Percentiles rank a stretch among this genome's conserved stretches.
Conservation (phyloP, 2,113 vertebrate species). For the Manacus vitellinus region DNA sequence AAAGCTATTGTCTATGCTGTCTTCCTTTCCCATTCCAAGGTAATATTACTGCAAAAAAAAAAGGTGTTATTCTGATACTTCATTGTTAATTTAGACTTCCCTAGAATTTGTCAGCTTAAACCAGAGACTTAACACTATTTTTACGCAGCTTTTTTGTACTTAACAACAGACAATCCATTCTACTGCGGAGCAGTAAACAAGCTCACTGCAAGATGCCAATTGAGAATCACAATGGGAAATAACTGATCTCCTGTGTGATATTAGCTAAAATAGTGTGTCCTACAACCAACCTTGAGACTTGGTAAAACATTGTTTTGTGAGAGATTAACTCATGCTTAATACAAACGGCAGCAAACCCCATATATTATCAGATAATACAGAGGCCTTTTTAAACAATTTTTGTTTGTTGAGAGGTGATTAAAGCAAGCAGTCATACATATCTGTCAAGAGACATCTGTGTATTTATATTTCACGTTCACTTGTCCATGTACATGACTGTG, state of each 20-base stretch:
- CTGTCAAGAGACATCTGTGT: not conserved
- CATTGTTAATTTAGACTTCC: slow-evolving; percentile 46
- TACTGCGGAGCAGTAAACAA: slow-evolving; percentile 45
- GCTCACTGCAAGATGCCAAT: slow-evolving; percentile 39
- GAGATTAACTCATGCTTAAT: slow-evolving; percentile 43
- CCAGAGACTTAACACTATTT: slow-evolving; percentile 21
- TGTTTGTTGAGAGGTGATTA: not conserved
- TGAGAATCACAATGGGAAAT: slow-evolving; percentile 63
- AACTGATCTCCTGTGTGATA: slow-evolving; percentile 60
- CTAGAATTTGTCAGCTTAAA: slow-evolving; percentile 37
- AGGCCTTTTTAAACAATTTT: not conserved
- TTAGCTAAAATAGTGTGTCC: slow-evolving; percentile 55
- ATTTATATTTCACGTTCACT: not conserved
- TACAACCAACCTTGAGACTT: slow-evolving; percentile 67
- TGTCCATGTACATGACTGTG: rapidly evolving
- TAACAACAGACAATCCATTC: slow-evolving; percentile 11
- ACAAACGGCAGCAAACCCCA: not conserved
- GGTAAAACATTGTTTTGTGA: not conserved
- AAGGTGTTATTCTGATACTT: not conserved
- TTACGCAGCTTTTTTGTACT: slow-evolving; percentile 31
- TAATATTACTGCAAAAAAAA: not conserved
- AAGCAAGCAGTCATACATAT: not conserved
- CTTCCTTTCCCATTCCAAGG: not conserved
- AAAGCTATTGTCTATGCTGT: not conserved
- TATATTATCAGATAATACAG: slow-evolving; percentile 29